Percentiles rank a stretch among this genome's conserved stretches.
phyloP scores from a whole-genome alignment of 1,140 invertebrate genomes.

The Dermatophagoides farinae region DNA sequence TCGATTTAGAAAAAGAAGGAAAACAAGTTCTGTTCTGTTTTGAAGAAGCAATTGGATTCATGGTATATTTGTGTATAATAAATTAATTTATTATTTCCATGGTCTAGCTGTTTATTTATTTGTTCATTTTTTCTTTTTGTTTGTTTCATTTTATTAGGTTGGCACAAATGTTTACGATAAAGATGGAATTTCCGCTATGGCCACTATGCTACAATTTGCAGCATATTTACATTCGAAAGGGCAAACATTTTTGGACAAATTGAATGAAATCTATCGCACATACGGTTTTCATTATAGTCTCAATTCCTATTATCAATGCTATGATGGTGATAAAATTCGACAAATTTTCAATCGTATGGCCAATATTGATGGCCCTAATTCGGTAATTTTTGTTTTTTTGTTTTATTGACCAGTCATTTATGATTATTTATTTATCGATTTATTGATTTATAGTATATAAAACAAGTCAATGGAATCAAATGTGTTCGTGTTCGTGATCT shows the following conservation, averaged over 20 bases:
- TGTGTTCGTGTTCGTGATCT: slow-evolving; percentile 62
- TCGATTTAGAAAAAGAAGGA: slow-evolving; percentile 40
- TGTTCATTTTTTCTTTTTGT: background rate
- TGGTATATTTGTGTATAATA: slow-evolving; percentile 33
- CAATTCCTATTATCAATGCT: slow-evolving; percentile 74
- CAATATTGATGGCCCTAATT: slow-evolving; percentile 41
- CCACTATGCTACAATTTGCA: slow-evolving; percentile 52
- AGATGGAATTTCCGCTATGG: slow-evolving; percentile 75
- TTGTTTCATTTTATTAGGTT: slow-evolving; percentile 22
- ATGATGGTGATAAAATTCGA: slow-evolving; percentile 45
- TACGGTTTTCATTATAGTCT: slow-evolving; percentile 63
- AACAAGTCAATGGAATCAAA: slow-evolving; percentile 32
- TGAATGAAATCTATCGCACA: slow-evolving; percentile 42
- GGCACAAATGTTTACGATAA: slow-evolving; percentile 69
- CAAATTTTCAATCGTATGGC: slow-evolving; percentile 61
- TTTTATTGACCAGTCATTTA: background rate
- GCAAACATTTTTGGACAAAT: slow-evolving; percentile 45
- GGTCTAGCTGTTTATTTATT: background rate
- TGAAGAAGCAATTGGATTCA: slow-evolving; percentile 71
- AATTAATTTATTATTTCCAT: background rate
- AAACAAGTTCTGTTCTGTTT: slow-evolving; percentile 76
- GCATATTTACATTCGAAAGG: slow-evolving; percentile 43
- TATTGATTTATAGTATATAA: slow-evolving; percentile 11
- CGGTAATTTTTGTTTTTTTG: slow-evolving; percentile 31
- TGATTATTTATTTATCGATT: slow-evolving; percentile 1